Conservation (phyloP, 2,113 vertebrate genomes). For the Centropus bengalensis region DNA sequence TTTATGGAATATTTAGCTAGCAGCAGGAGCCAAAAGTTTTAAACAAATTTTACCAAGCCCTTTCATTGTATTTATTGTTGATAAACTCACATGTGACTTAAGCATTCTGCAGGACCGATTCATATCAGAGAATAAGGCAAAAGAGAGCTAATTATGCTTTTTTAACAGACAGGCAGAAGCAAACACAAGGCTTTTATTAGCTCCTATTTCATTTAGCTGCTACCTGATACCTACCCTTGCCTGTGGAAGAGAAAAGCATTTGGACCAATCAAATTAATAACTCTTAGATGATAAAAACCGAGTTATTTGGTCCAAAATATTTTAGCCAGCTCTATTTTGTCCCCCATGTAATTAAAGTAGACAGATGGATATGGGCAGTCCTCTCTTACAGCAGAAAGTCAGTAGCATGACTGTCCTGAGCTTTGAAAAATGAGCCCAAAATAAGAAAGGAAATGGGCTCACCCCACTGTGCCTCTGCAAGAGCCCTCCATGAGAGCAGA, state of each 20-base stretch:
- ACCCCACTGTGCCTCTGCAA: neutral
- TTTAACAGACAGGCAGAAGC: neutral
- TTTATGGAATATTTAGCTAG: neutral
- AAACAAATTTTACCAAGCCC: neutral
- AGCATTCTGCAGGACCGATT: neutral
- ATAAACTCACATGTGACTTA: neutral
- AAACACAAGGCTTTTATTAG: conserved; percentile 39
- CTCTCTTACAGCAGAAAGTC: neutral
- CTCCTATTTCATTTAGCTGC: neutral
- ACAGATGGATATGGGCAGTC: neutral
- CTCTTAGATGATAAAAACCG: conserved; percentile 5
- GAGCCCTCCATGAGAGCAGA: neutral
- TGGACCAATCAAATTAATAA: neutral
- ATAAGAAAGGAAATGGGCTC: neutral
- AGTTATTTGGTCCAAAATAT: neutral
- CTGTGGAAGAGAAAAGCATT: neutral
- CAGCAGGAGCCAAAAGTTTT: neutral
- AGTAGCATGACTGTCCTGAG: neutral
- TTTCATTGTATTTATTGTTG: neutral
- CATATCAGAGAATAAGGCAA: neutral
- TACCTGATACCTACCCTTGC: neutral
- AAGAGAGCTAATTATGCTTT: neutral
- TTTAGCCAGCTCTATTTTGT: neutral
- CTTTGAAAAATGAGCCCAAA: neutral
- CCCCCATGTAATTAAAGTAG: neutral